phyloP scores from a whole-genome alignment of 2,888 invertebrate genomes.

The Ornithoptera priamus region DNA sequence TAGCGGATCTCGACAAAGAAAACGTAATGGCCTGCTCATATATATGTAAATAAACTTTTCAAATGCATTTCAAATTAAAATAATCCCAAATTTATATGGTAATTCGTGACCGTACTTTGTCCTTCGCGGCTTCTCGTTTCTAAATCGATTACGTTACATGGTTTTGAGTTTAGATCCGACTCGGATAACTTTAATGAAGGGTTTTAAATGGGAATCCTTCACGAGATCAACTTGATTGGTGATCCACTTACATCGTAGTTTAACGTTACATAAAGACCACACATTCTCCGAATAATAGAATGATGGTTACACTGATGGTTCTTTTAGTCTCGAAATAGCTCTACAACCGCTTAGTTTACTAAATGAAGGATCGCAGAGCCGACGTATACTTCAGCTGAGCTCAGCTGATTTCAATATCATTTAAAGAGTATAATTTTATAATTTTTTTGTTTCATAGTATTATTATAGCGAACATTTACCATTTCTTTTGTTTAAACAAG shows the following conservation, averaged over 20 bases:
- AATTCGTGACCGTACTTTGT: conserved; percentile 75
- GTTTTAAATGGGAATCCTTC: conserved; percentile 63
- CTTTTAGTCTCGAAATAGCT: background rate
- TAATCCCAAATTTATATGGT: conserved; percentile 77
- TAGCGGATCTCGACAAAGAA: conserved; percentile 65
- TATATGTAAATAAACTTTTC: conserved; percentile 75
- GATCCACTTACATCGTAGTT: conserved; percentile 47
- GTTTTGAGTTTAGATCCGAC: conserved; percentile 66
- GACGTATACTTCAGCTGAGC: background rate
- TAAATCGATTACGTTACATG: conserved; percentile 75
- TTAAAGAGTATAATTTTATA: background rate
- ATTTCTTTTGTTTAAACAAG: too few species aligned
- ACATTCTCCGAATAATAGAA: conserved; percentile 23
- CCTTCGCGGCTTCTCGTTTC: conserved; percentile 71
- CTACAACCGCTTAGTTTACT: background rate
- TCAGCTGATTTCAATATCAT: too few species aligned
- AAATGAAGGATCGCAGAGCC: background rate
- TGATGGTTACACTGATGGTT: conserved; percentile 8
- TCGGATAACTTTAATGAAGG: conserved; percentile 74
- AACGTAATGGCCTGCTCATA: conserved; percentile 66
- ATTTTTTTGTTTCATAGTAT: background rate
- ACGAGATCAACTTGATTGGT: conserved; percentile 57
- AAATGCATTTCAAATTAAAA: conserved; percentile 78
- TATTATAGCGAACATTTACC: background rate
- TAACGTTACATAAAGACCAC: conserved; percentile 27